Conservation (phyloP, 2,113 vertebrate genomes). For the Pithys albifrons region DNA sequence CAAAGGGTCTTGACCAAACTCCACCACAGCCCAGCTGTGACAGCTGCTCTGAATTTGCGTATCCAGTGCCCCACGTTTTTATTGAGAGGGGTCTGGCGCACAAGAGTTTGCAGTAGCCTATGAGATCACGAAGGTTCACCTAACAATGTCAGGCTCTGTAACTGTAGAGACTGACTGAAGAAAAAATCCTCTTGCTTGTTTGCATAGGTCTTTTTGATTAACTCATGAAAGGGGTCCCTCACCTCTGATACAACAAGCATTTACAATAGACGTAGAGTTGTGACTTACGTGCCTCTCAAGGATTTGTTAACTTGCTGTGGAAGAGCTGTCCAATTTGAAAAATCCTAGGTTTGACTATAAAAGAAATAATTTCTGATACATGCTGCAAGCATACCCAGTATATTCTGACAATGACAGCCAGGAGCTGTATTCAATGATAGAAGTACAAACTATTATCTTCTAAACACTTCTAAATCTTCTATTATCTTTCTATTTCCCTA, state of each 20-base stretch:
- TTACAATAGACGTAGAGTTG: not conserved
- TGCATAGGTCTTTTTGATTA: conserved; percentile 56
- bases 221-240: conserved; percentile 16
- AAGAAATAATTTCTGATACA: not conserved
- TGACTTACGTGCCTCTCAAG: not conserved
- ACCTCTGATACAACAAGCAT: not conserved
- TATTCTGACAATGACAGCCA: not conserved
- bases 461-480: not conserved
- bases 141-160: conserved; percentile 57
- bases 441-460: conserved; percentile 20
- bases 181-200: conserved; percentile 24
- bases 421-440: not conserved
- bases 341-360: not conserved
- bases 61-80: conserved; percentile 33
- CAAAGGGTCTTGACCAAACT: conserved; percentile 72
- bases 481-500: not conserved
- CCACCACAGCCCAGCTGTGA: conserved; percentile 51
- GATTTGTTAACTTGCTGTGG: not conserved
- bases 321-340: conserved; percentile 12
- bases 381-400: not conserved
- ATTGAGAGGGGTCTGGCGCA: conserved; percentile 12
- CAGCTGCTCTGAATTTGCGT: conserved; percentile 65
- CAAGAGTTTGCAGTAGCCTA: not conserved
- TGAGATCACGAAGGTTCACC: conserved; percentile 33
- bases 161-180: conserved; percentile 44